A percentile compares a stretch with the other conserved stretches of the same genome.
Evolutionary conservation across 1,140 invertebrate genomes (phyloP).

Genomic region (Heliconius hewitsoni): DNA sequence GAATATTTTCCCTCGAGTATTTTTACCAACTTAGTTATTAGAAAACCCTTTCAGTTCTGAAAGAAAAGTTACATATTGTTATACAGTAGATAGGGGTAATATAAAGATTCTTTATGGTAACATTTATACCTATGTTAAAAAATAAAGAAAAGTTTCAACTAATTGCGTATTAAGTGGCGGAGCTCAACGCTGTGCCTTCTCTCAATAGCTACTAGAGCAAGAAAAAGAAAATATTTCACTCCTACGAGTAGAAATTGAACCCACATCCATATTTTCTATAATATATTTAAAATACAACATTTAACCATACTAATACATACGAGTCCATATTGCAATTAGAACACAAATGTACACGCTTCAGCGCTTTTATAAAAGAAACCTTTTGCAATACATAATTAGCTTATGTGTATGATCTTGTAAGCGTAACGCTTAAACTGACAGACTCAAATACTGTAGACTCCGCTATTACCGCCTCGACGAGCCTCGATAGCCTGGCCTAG

Average conservation of each 20-base stretch:
- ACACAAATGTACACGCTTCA: constrained; percentile 27
- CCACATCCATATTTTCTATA: too few relatives aligned
- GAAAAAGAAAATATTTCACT: too few relatives aligned
- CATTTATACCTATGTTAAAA: not conserved
- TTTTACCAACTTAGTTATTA: constrained; percentile 6
- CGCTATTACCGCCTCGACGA: not conserved
- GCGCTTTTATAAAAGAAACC: constrained; percentile 30
- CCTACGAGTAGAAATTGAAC: too few relatives aligned
- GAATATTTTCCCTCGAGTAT: constrained; percentile 4
- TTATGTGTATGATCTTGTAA: constrained; percentile 32
- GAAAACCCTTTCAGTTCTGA: constrained; percentile 6
- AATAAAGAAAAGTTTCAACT: not conserved
- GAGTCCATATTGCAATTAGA: constrained; percentile 19
- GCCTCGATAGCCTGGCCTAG: not conserved
- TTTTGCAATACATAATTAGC: constrained; percentile 33
- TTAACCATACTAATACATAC: too few relatives aligned
- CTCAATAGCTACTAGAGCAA: too few relatives aligned
- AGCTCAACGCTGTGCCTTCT: too few relatives aligned
- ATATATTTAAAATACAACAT: not conserved
- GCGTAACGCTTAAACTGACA: constrained; percentile 26
- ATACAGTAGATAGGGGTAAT: not conserved
- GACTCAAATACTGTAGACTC: constrained; percentile 26
- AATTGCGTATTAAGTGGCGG: too few relatives aligned
- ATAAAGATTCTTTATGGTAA: constrained; percentile 2
- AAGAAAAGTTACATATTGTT: constrained; percentile 1